phyloP scores from a whole-genome alignment of 2,888 invertebrate species.

The Zeuzera pyrina region DNA sequence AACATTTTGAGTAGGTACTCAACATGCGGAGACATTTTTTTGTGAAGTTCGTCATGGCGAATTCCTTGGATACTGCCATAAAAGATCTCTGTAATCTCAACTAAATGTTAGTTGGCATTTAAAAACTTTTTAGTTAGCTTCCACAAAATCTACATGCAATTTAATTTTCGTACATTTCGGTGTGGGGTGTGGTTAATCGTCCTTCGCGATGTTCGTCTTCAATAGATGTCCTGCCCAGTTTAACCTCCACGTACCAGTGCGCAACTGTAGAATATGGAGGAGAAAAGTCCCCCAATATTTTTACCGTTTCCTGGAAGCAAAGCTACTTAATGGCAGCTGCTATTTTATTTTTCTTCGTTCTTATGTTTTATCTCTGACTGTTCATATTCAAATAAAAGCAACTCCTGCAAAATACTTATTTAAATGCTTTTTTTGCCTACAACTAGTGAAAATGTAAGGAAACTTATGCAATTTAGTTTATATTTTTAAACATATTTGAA shows the following conservation, averaged over 20 bases:
- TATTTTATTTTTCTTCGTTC: constrained; percentile 13
- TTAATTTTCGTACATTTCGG: constrained; percentile 12
- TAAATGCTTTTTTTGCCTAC: too few relatives aligned
- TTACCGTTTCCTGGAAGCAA: constrained; percentile 11
- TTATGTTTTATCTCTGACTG: constrained; percentile 5
- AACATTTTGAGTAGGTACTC: constrained; percentile 19
- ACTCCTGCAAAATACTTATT: too few relatives aligned
- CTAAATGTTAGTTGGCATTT: constrained; percentile 13
- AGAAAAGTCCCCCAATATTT: constrained; percentile 9
- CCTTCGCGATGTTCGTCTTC: constrained; percentile 13
- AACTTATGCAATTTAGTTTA: too few relatives aligned
- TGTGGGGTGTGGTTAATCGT: constrained; percentile 10
- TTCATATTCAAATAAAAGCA: constrained; percentile 8
- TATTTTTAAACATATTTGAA: too few relatives aligned
- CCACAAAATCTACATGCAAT: constrained; percentile 13
- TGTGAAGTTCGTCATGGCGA: constrained; percentile 14
- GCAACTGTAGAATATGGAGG: constrained; percentile 12
- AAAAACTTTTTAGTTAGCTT: constrained; percentile 15
- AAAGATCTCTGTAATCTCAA: constrained; percentile 11
- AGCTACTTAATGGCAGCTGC: constrained; percentile 12
- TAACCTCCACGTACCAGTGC: constrained; percentile 10
- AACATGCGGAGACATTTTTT: constrained; percentile 14
- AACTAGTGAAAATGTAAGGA: too few relatives aligned
- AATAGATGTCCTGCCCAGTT: constrained; percentile 8
- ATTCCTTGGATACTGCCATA: too few relatives aligned